Evolutionary conservation across 2,888 invertebrate species (phyloP), one percentile per base, ranked within the genome.

Genomic region (Protonemura montana): DNA sequence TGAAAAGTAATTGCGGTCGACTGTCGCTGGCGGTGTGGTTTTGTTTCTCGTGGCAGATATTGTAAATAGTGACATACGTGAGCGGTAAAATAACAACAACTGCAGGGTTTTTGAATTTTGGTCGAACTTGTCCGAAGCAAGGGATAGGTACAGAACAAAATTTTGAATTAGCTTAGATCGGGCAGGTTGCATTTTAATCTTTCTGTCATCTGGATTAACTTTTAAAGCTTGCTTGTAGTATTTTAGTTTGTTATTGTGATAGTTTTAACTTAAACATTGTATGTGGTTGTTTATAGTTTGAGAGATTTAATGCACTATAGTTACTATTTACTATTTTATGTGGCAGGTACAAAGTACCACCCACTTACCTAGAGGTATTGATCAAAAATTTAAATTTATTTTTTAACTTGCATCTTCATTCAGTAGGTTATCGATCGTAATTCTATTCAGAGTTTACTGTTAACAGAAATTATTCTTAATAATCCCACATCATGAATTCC

Each of bases 1-100:
- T 77, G 90, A 91, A 82, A 89, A 90, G 86, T 87, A 82, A 76
- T n/a, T 35, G 27, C 26, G 35, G 42, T 25, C 26, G 76, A 26
- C 10, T 21, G 26, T 76, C 59, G 41, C 41, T 41, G 41, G 41
- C 6, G 41, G 5, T 41, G 13, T 13, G 13, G 3, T 59, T 21
- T 10, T 59, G 3, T 59, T 59, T 59, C 13, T 59, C 10, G 59
- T 10, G 59, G 59, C 5, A 41, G 41, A n/a, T 13, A 41, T 13
- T 7, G 41, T 41, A n/a, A n/a, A n/a, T 41, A 41, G 41, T 41
- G 41, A n/a, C n/a, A n/a, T n/a, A n/a, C n/a, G n/a, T n/a, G 41
- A 13, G 41, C 41, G 59, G 13, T 59, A 21, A 21, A 21, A 59
- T 59, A 16, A 13, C 2, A 1, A 59, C 21, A 21, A 21, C 59